Evolutionary conservation across 2,113 vertebrate species (phyloP).

Genomic region (Mormyrus lacerda): DNA sequence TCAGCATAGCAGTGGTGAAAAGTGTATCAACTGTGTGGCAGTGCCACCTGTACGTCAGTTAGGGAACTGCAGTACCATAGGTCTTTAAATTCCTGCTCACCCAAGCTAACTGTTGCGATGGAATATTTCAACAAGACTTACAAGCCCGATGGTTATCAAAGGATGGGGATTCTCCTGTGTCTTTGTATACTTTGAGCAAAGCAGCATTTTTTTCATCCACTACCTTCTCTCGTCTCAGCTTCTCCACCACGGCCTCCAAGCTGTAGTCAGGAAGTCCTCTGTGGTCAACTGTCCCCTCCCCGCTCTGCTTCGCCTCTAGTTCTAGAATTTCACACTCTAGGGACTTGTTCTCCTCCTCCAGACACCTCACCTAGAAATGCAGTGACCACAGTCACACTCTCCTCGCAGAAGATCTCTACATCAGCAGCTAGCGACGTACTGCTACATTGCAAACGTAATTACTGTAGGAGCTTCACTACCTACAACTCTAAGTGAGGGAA

Average conservation of each 20-base stretch:
- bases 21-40: background rate
- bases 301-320: conserved; percentile 35
- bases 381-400: background rate
- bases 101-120: background rate
- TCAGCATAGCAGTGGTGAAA: background rate
- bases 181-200: background rate
- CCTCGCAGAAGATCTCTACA: background rate
- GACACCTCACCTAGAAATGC: conserved; percentile 44
- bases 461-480: background rate
- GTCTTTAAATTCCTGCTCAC: background rate
- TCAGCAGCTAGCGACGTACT: background rate
- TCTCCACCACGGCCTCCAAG: conserved; percentile 51
- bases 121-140: background rate
- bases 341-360: conserved; percentile 58
- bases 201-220: background rate
- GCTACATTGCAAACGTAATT: background rate
- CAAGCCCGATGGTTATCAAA: background rate
- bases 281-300: background rate
- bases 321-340: conserved; percentile 54
- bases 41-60: background rate
- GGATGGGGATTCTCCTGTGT: background rate
- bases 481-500: background rate
- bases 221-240: conserved; percentile 55
- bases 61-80: background rate
- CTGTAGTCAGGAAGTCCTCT: conserved; percentile 30